Evolutionary conservation across 2,888 invertebrate genomes (phyloP).

Genomic region (Monoplex corrugatus): DNA sequence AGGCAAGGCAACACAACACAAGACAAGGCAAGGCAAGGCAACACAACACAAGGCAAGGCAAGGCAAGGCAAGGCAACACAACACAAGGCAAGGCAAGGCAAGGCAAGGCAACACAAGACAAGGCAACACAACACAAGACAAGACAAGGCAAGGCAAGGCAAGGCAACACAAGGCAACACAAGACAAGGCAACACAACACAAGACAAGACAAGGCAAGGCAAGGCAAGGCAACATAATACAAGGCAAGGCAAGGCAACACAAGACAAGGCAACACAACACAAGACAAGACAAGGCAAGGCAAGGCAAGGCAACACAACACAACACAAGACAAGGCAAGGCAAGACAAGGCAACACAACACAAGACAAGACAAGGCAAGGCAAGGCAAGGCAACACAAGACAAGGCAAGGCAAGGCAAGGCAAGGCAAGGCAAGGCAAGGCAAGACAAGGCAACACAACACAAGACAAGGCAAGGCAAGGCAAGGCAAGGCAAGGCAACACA

Average conservation of each 20-base stretch:
- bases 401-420: constrained; percentile 52
- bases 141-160: too few relatives aligned
- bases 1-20: too few relatives aligned
- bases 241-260: not conserved
- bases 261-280: too few relatives aligned
- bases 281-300: constrained; percentile 30
- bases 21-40: too few relatives aligned
- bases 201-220: constrained; percentile 34
- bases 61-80: too few relatives aligned
- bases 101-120: too few relatives aligned
- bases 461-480: constrained; percentile 51
- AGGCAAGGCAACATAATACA: constrained; percentile 7
- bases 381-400: constrained; percentile 48
- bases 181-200: too few relatives aligned
- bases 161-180: too few relatives aligned
- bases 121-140: too few relatives aligned
- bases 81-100: too few relatives aligned
- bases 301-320: constrained; percentile 36
- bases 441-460: constrained; percentile 50
- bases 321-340: constrained; percentile 20
- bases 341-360: constrained; percentile 46
- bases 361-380: constrained; percentile 52
- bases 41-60: too few relatives aligned
- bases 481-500: constrained; percentile 49
- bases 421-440: constrained; percentile 49